Percentiles rank a stretch among this genome's conserved stretches.
These are phyloP conservation scores for Nymphicus hollandicus DNA, from an alignment of 2,113 vertebrate genomes.

Conservation along the genomic window DNA sequence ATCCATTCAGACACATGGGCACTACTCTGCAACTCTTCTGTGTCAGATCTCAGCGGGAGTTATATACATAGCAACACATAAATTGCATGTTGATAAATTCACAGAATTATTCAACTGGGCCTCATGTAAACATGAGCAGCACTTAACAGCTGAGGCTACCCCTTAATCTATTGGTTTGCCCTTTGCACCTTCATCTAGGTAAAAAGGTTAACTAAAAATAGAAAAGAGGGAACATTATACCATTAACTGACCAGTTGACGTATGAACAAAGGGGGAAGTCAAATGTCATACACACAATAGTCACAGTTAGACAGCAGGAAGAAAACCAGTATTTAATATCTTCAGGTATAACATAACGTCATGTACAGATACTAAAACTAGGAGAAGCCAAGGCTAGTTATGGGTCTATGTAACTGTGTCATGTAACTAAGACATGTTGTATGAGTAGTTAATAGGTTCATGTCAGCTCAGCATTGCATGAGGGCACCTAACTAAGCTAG, in stretches of 20 bases:
- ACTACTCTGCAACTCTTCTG: neutral
- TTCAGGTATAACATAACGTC: neutral
- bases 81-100: neutral
- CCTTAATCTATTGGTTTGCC: neutral
- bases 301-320: neutral
- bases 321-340: neutral
- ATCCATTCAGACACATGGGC: neutral
- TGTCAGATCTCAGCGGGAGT: neutral
- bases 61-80: neutral
- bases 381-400: neutral
- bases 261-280: neutral
- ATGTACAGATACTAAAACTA: neutral
- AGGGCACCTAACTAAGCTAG: neutral
- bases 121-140: neutral
- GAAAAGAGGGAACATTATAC: neutral
- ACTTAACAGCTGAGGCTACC: neutral
- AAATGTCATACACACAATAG: neutral
- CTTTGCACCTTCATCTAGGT: neutral
- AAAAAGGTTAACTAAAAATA: slow-evolving; percentile 25
- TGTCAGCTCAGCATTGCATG: neutral
- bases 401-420: neutral
- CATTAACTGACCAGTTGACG: neutral
- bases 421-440: neutral
- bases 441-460: neutral
- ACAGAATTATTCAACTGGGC: neutral